Base-by-base conservation (phyloP, 2,797 vertebrate species). In the Pampus argenteus region DNA sequence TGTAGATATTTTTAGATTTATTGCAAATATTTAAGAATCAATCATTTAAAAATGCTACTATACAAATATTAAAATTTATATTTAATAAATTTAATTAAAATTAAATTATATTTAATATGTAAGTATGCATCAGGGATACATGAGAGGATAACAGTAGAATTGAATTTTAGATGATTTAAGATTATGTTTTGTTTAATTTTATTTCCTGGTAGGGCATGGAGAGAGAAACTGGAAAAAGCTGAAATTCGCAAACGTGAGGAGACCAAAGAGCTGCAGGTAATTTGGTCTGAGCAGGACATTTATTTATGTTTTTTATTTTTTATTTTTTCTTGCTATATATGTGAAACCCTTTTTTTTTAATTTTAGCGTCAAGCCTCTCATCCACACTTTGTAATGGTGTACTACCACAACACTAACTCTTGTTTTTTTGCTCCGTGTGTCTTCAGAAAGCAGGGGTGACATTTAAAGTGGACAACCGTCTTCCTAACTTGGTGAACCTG, bases 401-500 rank as follows among this genome's bases (percentile, higher is more conserved):
- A 44, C 17, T 44, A 5, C 17, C 34, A 15, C 13, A 1, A 40
- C 20, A 20, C 22, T 44, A 15, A 45, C 34, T 18, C 18, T 72
- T 71, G 47, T 56, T 59, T 72, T 71, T 49, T 56, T 59, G 11
- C 3, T 69, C 20, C 50, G n/a, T 55, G 4, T 67, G 50, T 74
- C 9, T 38, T 64, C 74, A 99, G 98, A 97, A 96, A 95, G 95
- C 95, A 57, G 98, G 96, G 15, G 93, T 97, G 86, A 95, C 97
- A 0, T 97, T 99, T 90, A 97, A 97, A 92, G 95, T 98, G 89
- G 97, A 98, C 91, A 97, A 97, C 86, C 92, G 85, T 49, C 93
- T 98, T 70, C 97, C 98, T 62, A 98, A 98, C 87, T 93, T 99
- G 70, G 97, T 99, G 69, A 99, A 98, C 87, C 95, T 99, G 79